Base-by-base conservation (phyloP, 2,888 invertebrate genomes). In the Trachelus tabidus region DNA sequence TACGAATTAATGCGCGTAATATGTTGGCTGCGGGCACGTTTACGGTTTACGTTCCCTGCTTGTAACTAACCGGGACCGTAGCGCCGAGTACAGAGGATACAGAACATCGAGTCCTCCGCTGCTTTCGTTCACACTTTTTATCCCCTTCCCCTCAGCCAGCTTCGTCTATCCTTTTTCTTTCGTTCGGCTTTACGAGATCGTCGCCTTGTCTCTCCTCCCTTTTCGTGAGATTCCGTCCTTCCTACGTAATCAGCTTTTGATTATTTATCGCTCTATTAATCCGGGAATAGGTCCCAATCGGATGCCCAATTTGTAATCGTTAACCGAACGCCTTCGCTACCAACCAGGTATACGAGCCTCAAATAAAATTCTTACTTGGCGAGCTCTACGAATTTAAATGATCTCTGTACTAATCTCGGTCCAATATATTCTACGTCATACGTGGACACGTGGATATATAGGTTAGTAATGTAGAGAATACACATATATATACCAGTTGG, bases 241-340 rank as follows among this genome's bases (percentile, higher is more conserved):
- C 80, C 83, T 82, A 81, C 80, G 85, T 88, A 89, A 88, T 90
- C 88, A 88, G 87, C 88, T 89, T 90, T 88, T 86, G 87, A 89
- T 90, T 88, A 91, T 90, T 89, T 88, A 90, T 90, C 87, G 87
- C 86, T 85, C 85, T 88, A 89, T 90, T 89, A 90, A 90, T 90
- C 88, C 87, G 83, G 83, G 85, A 88, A 88, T 87, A 86, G 86
- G 88, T 85, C 85, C 88, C 87, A 85, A 90, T 90, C 87, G 86
- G 84, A 80, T 83, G 84, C 82, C 87, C 89, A 83, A 90, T 90
- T 90, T 90, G 89, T 90, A 90, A 90, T 90, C 90, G 90, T 90
- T 90, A 90, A 86, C 83, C 76, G 76, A 69, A 69, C 76, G 23
- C 56, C 56, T 56, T 56, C 6, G 23, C 56, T 56, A 56, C 56